Evolutionary conservation across 2,888 invertebrate species (phyloP), one percentile per base, ranked within the genome.

Genomic region (Teleogryllus oceanicus): DNA sequence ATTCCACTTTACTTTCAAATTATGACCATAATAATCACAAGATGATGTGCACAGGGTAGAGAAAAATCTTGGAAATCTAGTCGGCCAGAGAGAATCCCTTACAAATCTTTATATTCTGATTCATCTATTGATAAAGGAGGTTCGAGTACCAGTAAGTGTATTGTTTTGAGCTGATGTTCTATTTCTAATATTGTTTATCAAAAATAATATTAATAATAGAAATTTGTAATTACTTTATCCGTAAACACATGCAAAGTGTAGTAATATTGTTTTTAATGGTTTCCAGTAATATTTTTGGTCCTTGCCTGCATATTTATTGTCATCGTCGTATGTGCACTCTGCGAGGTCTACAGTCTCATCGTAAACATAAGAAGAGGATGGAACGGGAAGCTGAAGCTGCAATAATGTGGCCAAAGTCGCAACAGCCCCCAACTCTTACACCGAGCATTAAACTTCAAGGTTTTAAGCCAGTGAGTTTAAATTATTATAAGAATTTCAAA

Each of bases 51-150:
- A 78, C 85, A 94, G 94, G 93, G 92, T 80, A 92, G 92, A 11
- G 94, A 94, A 83, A 92, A 92, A 84, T 92, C 92, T 0, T 96
- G 95, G 95, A 94, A 94, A 4, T 94, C 94, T 86, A 95, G 95
- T 85, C 94, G 95, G 2, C 95, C 95, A 0, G 92, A 92, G 74
- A 89, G 93, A 79, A 90, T 92, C 16, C 90, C 93, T 0, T 95
- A 95, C 86, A 92, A 92, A 84, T 93, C 94, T 1, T 88, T 92
- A 62, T 93, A 94, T 86, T 92, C 92, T 62, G 92, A 92, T 83
- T 91, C 92, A 18, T 92, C 94, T 20, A 90, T 92, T 74, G 93
- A 94, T 85, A 95, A 95, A 86, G 94, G 95, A 84, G 93, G 92
- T 80, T 92, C 93, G 3, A 90, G 89, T 1, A 92, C 83, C 84